Conservation (phyloP, 2,113 vertebrate species). For the Myodes glareolus region DNA sequence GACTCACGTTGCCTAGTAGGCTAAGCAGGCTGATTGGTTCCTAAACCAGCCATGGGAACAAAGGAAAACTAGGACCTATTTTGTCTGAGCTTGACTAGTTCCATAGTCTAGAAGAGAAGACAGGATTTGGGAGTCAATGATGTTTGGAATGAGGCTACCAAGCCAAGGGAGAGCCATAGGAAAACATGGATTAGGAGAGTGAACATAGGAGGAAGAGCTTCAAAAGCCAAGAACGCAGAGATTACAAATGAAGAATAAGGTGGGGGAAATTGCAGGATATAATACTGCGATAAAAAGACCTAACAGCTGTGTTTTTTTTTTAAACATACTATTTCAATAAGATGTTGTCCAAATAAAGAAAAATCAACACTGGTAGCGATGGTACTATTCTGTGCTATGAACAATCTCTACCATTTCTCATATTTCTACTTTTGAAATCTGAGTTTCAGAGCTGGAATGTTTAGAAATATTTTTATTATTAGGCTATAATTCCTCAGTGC, state of each 20-base stretch:
- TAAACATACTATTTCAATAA: constrained; percentile 22
- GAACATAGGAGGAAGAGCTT: background rate
- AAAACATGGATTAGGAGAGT: background rate
- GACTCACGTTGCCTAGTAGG: background rate
- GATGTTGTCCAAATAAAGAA: constrained; percentile 9
- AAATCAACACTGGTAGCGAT: background rate
- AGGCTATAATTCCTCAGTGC: background rate
- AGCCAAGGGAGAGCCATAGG: background rate
- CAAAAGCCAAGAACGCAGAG: background rate
- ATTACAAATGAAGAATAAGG: background rate
- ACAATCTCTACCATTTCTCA: background rate
- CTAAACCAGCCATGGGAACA: background rate
- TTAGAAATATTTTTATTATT: constrained; percentile 41
- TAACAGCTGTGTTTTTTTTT: background rate
- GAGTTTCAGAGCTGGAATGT: background rate
- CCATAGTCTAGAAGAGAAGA: background rate
- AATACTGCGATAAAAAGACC: background rate
- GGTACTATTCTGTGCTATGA: background rate
- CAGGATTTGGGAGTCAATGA: background rate
- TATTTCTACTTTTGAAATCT: constrained; percentile 32
- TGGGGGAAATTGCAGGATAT: background rate
- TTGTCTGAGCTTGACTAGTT: background rate
- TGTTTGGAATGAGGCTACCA: background rate
- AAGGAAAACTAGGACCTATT: constrained; percentile 22
- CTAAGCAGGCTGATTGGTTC: constrained; percentile 19